phyloP scores from a whole-genome alignment of 2,113 vertebrate genomes.

The Neolamprologus variostigma region DNA sequence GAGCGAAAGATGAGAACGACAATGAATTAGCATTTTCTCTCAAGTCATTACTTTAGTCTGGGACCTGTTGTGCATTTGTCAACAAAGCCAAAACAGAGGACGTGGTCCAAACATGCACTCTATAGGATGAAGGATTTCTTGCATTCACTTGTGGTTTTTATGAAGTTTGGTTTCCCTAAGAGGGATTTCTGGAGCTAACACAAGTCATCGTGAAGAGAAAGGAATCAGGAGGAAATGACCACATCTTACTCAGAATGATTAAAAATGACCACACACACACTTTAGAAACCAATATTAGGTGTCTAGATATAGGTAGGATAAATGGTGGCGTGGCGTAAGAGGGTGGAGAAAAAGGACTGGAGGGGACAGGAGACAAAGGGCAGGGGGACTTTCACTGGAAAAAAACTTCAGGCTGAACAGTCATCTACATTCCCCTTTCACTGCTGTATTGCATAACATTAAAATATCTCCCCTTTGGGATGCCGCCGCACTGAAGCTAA shows the following conservation, averaged over 20 bases:
- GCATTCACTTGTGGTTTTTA: neutral
- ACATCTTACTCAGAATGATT: neutral
- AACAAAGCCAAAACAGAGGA: neutral
- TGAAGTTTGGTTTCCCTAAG: neutral
- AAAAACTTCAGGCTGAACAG: neutral
- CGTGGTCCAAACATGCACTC: neutral
- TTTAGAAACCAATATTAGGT: neutral
- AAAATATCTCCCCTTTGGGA: neutral
- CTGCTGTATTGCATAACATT: slow-evolving; percentile 15
- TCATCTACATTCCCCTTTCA: slow-evolving; percentile 1
- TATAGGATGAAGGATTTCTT: neutral
- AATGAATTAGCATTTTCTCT: slow-evolving; percentile 12
- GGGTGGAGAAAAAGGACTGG: neutral
- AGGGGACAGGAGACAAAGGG: neutral
- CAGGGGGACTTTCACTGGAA: neutral
- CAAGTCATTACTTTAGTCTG: neutral
- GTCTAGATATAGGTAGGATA: neutral
- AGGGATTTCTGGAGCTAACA: neutral
- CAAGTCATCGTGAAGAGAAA: neutral
- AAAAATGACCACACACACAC: neutral
- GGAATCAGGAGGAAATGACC: neutral
- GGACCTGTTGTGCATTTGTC: neutral
- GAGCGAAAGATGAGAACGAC: neutral
- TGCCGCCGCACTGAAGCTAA: slow-evolving; percentile 5
- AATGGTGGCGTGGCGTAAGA: neutral